Evolutionary conservation across 35 echinoderm and acorn worm species (phyloP).

Genomic region (Hemicentrotus pulcherrimus): DNA sequence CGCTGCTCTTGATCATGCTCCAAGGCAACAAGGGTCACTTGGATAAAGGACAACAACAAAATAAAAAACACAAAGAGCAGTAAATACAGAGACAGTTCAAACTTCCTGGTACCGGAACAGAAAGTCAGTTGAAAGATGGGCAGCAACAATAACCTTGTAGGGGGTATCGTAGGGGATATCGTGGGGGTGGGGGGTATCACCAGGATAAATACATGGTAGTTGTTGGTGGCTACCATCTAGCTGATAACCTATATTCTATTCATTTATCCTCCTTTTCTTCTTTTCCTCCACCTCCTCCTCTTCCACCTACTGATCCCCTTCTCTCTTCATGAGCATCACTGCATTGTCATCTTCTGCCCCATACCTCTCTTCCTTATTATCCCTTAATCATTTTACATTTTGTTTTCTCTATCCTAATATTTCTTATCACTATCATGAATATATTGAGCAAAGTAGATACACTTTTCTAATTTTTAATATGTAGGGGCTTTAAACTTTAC

Average conservation of each 20-base stretch:
- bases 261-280: background rate
- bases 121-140: background rate
- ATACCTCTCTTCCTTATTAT: too few relatives aligned
- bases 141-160: background rate
- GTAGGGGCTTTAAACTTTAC: too few relatives aligned
- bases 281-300: background rate
- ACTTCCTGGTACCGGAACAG: background rate
- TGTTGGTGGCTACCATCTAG: too few relatives aligned
- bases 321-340: background rate
- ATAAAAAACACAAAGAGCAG: background rate
- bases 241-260: too few relatives aligned
- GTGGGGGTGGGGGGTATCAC: too few relatives aligned
- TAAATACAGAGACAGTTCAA: background rate
- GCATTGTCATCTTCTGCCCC: too few relatives aligned
- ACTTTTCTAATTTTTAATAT: too few relatives aligned
- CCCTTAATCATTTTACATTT: too few relatives aligned
- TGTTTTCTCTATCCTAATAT: too few relatives aligned
- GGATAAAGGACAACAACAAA: background rate
- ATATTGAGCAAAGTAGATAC: too few relatives aligned
- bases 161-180: background rate
- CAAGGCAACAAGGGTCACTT: background rate
- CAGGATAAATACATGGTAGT: too few relatives aligned
- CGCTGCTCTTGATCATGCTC: conserved; percentile 19
- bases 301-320: background rate
- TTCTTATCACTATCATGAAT: too few relatives aligned